phyloP scores from a whole-genome alignment of 2,113 vertebrate genomes.

The Podilymbus podiceps region DNA sequence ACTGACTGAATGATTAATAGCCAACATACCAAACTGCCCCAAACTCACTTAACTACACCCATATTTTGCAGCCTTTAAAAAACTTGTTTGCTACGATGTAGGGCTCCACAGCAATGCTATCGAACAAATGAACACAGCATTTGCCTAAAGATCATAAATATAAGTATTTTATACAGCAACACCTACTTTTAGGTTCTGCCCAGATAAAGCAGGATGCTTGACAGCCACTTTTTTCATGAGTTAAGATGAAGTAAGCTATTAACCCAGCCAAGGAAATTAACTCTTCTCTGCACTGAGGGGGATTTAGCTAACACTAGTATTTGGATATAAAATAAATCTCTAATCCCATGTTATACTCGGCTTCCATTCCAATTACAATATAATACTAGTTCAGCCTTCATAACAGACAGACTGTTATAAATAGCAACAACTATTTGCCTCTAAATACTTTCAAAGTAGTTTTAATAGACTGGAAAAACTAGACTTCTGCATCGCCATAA shows the following conservation, averaged over 20 bases:
- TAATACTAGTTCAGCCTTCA: not conserved
- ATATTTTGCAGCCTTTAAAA: fast-evolving
- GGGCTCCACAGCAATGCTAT: not conserved
- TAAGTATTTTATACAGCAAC: not conserved
- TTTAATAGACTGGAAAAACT: not conserved
- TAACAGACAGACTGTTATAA: not conserved
- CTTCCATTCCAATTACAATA: not conserved
- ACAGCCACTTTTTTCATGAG: not conserved
- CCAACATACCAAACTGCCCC: not conserved
- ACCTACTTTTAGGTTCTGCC: not conserved
- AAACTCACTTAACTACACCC: not conserved
- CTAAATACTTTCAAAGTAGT: not conserved
- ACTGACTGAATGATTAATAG: fast-evolving
- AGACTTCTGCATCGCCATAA: fast-evolving
- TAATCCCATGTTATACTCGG: not conserved
- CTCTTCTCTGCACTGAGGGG: not conserved
- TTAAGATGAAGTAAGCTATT: not conserved
- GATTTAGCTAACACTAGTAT: not conserved
- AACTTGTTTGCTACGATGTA: fast-evolving
- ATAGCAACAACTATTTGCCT: not conserved
- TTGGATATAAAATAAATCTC: not conserved
- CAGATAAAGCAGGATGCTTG: not conserved
- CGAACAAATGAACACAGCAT: not conserved
- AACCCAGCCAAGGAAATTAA: not conserved
- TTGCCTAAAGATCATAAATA: not conserved